A percentile compares a stretch with the other conserved stretches of the same genome.
phyloP scores from a whole-genome alignment of 1,140 invertebrate species.

The Pogonomyrmex californicus region DNA sequence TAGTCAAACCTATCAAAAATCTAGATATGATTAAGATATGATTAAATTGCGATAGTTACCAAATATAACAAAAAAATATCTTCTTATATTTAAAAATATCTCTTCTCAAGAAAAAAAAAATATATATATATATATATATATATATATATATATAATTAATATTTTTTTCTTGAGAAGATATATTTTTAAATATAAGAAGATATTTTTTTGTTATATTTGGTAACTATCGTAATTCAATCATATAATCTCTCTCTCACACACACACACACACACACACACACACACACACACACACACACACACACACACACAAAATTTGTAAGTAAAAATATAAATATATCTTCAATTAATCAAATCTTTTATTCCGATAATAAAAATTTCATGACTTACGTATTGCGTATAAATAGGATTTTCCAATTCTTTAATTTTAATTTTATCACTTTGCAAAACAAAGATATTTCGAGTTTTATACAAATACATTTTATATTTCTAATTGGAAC shows the following conservation, averaged over 20 bases:
- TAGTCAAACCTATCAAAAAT: too few relatives aligned
- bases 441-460: not conserved
- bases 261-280: too few relatives aligned
- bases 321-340: not conserved
- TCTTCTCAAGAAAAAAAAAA: not conserved
- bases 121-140: not conserved
- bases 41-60: conserved; percentile 12
- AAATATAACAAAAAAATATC: conserved; percentile 5
- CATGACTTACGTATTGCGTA: not conserved
- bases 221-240: conserved; percentile 19
- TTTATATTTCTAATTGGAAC: conserved; percentile 44
- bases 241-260: too few relatives aligned
- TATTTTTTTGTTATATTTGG: conserved; percentile 1
- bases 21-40: not conserved
- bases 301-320: too few relatives aligned
- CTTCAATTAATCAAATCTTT: not conserved
- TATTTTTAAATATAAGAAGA: conserved; percentile 24
- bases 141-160: not conserved
- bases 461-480: conserved; percentile 42
- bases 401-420: not conserved
- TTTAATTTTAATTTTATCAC: conserved; percentile 14
- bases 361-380: conserved; percentile 18
- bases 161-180: not conserved
- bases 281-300: too few relatives aligned
- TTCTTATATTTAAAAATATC: conserved; percentile 23